Base-by-base conservation (phyloP, 2,113 vertebrate species). In the Sinocyclocheilus rhinocerous region DNA sequence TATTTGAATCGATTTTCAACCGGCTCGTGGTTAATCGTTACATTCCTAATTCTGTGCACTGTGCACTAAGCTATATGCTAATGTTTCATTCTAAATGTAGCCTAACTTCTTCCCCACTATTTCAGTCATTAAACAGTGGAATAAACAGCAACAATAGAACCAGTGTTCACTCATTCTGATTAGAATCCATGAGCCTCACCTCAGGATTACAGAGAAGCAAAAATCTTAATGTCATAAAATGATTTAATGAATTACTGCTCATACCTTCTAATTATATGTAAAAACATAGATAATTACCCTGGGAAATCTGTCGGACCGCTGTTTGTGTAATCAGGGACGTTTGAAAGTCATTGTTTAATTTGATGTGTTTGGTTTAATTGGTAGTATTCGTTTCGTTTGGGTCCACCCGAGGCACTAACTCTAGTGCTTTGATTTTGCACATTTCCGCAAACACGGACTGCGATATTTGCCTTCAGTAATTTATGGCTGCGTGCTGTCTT, bases 381-480 rank as follows among this genome's bases (percentile, higher is more conserved):
- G 84, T 86, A 81, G 86, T 85, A 82, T 87, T 82, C 73, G 77
- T 59, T 72, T 67, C 24, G 33, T 81, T 85, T 77, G 85, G 45
- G 72, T 87, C 65, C 15, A 29, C 50, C 61, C 15, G 10, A 24
- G n/a, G 61, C 59, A 33, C 39, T 48, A 50, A 67, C 18, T 48
- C 45, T 81, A n/a, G 18, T 48, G 69, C 70, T 36, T 50, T n/a
- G 63, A 55, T 83, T 87, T 70, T 26, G 81, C 84, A 77, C 61
- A 88, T 79, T 89, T 72, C 86, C 78, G 26, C 55, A 10, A 89
- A 79, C 79, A 24, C 81, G 12, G 75, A 55, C 52, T 87, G 89
- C 88, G 79, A 88, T 92, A 85, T 89, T 92, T 83, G 86, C 81
- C 79, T 83, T 48, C 36, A 91, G 81, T 90, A 70, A 85, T 81